Evolutionary conservation across 2,888 invertebrate genomes (phyloP).

Genomic region (Plagiodera versicolora): DNA sequence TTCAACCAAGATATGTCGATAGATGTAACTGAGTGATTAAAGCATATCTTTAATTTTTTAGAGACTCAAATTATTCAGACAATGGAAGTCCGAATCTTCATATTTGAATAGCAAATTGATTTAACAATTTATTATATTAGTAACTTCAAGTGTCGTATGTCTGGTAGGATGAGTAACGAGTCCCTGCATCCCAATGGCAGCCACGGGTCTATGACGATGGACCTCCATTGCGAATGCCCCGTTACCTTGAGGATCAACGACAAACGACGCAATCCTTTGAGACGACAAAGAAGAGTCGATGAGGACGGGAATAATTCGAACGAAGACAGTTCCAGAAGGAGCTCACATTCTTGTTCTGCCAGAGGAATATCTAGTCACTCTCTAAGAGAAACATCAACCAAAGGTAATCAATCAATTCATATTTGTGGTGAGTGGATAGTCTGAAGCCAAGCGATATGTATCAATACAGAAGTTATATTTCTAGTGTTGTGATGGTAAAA

Average conservation of each 20-base stretch:
- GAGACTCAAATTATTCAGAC: too few relatives aligned
- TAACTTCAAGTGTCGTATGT: too few relatives aligned
- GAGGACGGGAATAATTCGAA: conserved; percentile 59
- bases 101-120: too few relatives aligned
- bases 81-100: too few relatives aligned
- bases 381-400: conserved; percentile 37
- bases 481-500: too few relatives aligned
- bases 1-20: too few relatives aligned
- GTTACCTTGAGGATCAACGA: conserved; percentile 60
- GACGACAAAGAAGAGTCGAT: conserved; percentile 75
- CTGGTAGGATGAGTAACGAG: conserved; percentile 57
- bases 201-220: conserved; percentile 76
- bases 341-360: conserved; percentile 52
- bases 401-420: conserved; percentile 28
- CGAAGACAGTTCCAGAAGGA: conserved; percentile 43
- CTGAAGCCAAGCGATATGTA: too few relatives aligned
- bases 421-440: too few relatives aligned
- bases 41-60: too few relatives aligned
- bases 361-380: conserved; percentile 35
- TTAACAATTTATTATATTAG: too few relatives aligned
- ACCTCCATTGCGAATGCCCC: conserved; percentile 69
- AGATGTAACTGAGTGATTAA: too few relatives aligned
- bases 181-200: conserved; percentile 62
- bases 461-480: too few relatives aligned
- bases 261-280: conserved; percentile 72